Evolutionary conservation across 2,888 invertebrate species (phyloP).

Genomic region (Osmoderma eremita): DNA sequence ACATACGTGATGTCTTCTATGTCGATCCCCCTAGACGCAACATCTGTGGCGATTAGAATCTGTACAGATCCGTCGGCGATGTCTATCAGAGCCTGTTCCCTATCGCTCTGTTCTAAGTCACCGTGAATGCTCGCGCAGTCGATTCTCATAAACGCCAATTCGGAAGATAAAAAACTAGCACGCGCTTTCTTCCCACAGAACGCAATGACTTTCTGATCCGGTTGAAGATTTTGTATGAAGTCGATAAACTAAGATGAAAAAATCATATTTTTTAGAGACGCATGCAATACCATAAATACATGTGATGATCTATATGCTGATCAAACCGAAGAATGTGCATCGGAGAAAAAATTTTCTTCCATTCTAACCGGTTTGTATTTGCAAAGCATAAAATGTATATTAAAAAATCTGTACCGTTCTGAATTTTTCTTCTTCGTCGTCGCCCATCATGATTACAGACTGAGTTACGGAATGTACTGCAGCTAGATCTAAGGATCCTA

Average conservation of each 20-base stretch:
- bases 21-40: slow-evolving; percentile 94
- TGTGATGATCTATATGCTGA: slow-evolving; percentile 6
- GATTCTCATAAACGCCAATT: slow-evolving; percentile 76
- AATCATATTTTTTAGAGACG: too few species aligned
- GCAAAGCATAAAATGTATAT: slow-evolving; percentile 1
- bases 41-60: slow-evolving; percentile 93
- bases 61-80: slow-evolving; percentile 81
- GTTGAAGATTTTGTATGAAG: slow-evolving; percentile 76
- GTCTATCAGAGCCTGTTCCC: slow-evolving; percentile 85
- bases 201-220: slow-evolving; percentile 86
- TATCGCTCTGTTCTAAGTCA: slow-evolving; percentile 79
- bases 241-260: slow-evolving; percentile 70
- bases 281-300: too few species aligned
- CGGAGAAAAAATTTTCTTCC: too few species aligned
- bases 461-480: slow-evolving; percentile 91
- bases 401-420: slow-evolving; percentile 63
- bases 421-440: slow-evolving; percentile 72
- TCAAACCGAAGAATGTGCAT: slow-evolving; percentile 25
- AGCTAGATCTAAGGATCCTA: slow-evolving; percentile 88
- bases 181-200: slow-evolving; percentile 89
- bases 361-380: slow-evolving; percentile 8
- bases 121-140: slow-evolving; percentile 88
- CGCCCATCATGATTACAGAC: slow-evolving; percentile 76
- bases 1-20: slow-evolving; percentile 83
- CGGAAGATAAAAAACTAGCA: slow-evolving; percentile 85